Evolutionary conservation across 1,140 invertebrate genomes (phyloP).

Genomic region (Vanessa tameamea): DNA sequence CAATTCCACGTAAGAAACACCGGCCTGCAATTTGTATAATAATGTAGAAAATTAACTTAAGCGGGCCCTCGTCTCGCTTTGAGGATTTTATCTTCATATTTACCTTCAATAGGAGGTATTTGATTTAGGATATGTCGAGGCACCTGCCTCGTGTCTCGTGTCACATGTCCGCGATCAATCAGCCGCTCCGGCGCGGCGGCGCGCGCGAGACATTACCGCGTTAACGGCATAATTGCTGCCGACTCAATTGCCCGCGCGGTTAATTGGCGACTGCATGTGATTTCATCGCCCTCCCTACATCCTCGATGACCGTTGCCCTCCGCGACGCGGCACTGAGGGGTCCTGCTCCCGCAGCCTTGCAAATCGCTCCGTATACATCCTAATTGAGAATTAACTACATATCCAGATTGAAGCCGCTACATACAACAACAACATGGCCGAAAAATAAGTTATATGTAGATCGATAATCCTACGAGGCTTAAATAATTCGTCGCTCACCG

Average conservation of each 20-base stretch:
- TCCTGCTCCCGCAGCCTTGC: not conserved
- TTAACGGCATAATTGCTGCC: conserved; percentile 30
- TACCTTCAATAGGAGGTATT: too few relatives aligned
- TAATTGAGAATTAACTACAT: conserved; percentile 13
- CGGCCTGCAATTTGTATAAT: too few relatives aligned
- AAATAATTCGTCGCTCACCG: too few relatives aligned
- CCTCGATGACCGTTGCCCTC: not conserved
- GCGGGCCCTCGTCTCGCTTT: too few relatives aligned
- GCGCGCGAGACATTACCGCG: conserved; percentile 19
- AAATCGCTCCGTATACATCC: conserved; percentile 17
- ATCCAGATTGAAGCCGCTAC: not conserved
- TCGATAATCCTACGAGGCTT: too few relatives aligned
- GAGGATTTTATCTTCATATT: too few relatives aligned
- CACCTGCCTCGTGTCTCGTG: conserved; percentile 3
- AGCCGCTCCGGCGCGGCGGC: not conserved
- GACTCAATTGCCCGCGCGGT: conserved; percentile 27
- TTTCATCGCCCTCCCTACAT: conserved; percentile 17
- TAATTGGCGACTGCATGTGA: conserved; percentile 26
- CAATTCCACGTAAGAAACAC: too few relatives aligned
- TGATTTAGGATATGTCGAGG: too few relatives aligned
- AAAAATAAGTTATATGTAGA: too few relatives aligned
- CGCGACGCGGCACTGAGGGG: not conserved
- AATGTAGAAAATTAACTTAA: too few relatives aligned
- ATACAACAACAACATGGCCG: not conserved
- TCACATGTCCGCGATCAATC: conserved; percentile 15